A percentile compares a stretch with the other conserved stretches of the same genome.
Evolutionary conservation across 2,888 invertebrate genomes (phyloP).

Genomic region (Nowickia ferox): DNA sequence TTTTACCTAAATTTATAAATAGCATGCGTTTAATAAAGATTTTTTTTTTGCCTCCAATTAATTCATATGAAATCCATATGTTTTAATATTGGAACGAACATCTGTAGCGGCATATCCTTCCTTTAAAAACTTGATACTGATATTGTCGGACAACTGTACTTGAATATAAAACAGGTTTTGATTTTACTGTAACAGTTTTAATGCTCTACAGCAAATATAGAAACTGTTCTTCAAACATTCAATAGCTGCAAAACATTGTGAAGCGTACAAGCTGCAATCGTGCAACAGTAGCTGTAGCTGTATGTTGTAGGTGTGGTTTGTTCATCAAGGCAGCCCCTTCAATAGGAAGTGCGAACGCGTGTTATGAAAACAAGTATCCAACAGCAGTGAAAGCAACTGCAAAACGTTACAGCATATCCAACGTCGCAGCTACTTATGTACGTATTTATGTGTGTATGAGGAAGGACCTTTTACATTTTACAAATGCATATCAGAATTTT

Average conservation of each 20-base stretch:
- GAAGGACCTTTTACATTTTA: conserved; percentile 34
- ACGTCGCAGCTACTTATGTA: neutral
- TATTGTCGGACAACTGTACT: neutral
- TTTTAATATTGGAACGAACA: conserved; percentile 51
- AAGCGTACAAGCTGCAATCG: conserved; percentile 47
- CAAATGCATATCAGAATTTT: neutral
- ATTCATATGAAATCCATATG: conserved; percentile 36
- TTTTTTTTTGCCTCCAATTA: conserved; percentile 7
- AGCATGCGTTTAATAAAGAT: conserved; percentile 64
- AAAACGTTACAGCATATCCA: conserved; percentile 6
- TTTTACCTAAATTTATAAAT: conserved; percentile 42
- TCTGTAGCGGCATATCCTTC: conserved; percentile 65
- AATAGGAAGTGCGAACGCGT: conserved; percentile 69
- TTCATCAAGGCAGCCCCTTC: neutral
- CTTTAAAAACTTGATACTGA: conserved; percentile 50
- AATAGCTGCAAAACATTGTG: conserved; percentile 14
- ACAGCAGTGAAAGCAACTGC: neutral
- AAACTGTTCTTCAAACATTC: neutral
- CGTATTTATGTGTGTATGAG: neutral
- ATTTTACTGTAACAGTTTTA: conserved; percentile 48
- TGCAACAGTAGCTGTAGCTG: neutral
- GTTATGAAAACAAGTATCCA: conserved; percentile 52
- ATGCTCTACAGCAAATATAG: neutral
- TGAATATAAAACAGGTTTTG: conserved; percentile 53
- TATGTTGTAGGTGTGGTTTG: neutral